phyloP scores from a whole-genome alignment of 2,888 invertebrate species.

The Trissolcus japonicus region DNA sequence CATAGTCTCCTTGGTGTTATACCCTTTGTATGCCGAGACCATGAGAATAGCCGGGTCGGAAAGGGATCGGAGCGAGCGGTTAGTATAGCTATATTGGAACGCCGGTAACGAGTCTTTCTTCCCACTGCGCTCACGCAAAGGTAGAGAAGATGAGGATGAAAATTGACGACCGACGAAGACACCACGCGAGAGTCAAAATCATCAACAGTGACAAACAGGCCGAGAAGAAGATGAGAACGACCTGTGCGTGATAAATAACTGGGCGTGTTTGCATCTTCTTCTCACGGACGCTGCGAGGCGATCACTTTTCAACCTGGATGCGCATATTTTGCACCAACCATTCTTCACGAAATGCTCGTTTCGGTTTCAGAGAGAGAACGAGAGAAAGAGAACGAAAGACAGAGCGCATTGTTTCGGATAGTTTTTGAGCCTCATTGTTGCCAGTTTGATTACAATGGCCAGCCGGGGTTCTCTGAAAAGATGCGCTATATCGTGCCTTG shows the following conservation, averaged over 20 bases:
- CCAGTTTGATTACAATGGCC: slow-evolving; percentile 44
- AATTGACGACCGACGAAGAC: slow-evolving; percentile 35
- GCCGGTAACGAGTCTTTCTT: slow-evolving; percentile 64
- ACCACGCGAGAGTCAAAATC: slow-evolving; percentile 12
- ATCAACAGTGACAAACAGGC: slow-evolving; percentile 45
- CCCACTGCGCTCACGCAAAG: slow-evolving; percentile 57
- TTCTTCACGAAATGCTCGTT: slow-evolving; percentile 44
- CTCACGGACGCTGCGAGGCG: slow-evolving; percentile 41
- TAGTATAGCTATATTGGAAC: slow-evolving; percentile 51
- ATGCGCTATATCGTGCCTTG: slow-evolving; percentile 21
- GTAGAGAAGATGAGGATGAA: slow-evolving; percentile 25
- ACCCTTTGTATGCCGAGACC: slow-evolving; percentile 27
- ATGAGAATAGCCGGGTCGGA: slow-evolving; percentile 44
- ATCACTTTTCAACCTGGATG: slow-evolving; percentile 47
- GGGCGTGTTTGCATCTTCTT: slow-evolving; percentile 56
- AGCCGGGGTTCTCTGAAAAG: slow-evolving; percentile 28
- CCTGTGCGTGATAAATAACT: slow-evolving; percentile 67
- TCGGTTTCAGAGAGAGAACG: slow-evolving; percentile 19
- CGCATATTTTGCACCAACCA: slow-evolving; percentile 35
- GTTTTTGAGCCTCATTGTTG: slow-evolving; percentile 46
- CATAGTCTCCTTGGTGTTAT: slow-evolving; percentile 46
- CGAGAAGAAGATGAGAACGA: slow-evolving; percentile 57
- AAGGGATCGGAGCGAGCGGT: slow-evolving; percentile 43
- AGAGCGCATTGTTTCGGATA: slow-evolving; percentile 46
- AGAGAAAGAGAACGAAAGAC: background rate